Base-by-base conservation (phyloP, 2,113 vertebrate species). In the Lontra canadensis region DNA sequence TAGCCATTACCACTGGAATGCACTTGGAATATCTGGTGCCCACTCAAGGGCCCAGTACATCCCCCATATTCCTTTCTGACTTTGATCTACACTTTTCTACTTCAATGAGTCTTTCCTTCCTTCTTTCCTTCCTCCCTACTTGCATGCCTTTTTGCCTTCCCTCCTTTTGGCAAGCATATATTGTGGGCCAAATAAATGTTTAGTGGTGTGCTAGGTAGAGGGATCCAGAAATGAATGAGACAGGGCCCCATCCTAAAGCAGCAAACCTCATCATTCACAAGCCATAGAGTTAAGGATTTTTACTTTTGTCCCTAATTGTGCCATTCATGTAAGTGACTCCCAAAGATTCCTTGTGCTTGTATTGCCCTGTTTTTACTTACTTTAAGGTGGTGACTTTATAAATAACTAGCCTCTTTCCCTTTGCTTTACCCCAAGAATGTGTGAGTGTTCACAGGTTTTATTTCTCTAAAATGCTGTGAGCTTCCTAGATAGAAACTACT, bases 381-480 rank as follows among this genome's bases (percentile, higher is more conserved):
- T 81, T 67, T 18, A 6, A 5, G 42, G 47, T 21, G 42, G 20
- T 17, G 29, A 21, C 18, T 5, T 34, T 61, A 2, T 49, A 78
- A 34, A 20, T 31, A 42, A 10, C 15, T 11, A 20, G 12, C 20
- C 11, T 69, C 23, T 11, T 96, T 47, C 42, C 52, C 44, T 96
- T 65, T 84, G 42, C 86, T 85, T 95, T 82, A 85, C 14, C 78
- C 81, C 29, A 79, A 81, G 55, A 84, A 84, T 61, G 4, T 23
- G 14, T n/a, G 67, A 47, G 29, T 29, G 55, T 47, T 3, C 13
- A 36, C 61, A 20, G 57, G 63, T 93, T 91, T 13, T 31, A 44
- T 90, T 93, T 79, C 23, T 83, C 47, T 87, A 84, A 97, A 94
- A 52, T 34, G 25, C 26, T 80, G n/a, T 76, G 71, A 91, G 69